These are phyloP conservation scores for Strigops habroptila DNA, from an alignment of 2,113 vertebrate species.

Conservation along the genomic window DNA sequence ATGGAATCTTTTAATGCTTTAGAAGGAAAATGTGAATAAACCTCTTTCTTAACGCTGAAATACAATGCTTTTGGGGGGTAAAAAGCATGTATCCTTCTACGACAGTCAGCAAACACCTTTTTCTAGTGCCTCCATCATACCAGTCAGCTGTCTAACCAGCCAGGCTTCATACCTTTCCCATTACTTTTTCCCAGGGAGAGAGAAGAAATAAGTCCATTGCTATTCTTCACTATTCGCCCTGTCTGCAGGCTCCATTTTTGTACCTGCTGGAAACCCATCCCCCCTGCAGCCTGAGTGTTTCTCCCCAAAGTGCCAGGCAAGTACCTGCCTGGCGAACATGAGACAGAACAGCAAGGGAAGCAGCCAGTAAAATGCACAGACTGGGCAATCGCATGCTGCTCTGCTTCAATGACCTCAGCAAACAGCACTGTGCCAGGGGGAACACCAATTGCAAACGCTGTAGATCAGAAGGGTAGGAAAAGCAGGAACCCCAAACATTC, in stretches of 20 bases:
- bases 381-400: neutral
- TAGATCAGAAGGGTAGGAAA: neutral
- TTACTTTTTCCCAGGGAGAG: neutral
- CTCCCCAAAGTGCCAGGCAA: neutral
- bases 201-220: neutral
- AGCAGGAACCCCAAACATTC: neutral
- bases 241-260: neutral
- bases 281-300: neutral
- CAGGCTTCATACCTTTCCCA: neutral
- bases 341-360: neutral
- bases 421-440: accelerated
- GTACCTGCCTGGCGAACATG: neutral
- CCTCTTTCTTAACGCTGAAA: neutral
- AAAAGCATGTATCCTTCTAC: neutral
- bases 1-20: neutral
- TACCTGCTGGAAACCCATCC: neutral
- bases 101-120: neutral
- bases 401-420: neutral
- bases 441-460: neutral
- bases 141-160: neutral
- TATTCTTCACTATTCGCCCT: neutral
- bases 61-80: neutral
- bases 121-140: neutral
- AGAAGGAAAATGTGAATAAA: neutral
- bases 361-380: neutral